Conservation (phyloP, 2,797 vertebrate species). For the Enteromius viviparus region DNA sequence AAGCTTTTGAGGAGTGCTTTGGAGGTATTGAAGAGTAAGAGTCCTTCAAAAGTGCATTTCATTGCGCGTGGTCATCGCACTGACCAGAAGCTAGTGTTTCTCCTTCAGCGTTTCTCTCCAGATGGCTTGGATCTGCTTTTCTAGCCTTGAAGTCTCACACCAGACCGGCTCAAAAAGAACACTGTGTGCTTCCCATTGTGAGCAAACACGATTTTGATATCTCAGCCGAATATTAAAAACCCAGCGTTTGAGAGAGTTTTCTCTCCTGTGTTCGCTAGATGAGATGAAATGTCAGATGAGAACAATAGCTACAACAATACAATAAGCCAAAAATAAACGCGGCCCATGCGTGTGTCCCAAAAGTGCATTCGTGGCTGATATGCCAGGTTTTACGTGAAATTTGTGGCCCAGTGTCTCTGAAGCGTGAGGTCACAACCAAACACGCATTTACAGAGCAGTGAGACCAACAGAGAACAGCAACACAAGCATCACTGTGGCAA, state of each 20-base stretch:
- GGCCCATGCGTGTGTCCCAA: not conserved
- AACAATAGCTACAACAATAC: slow-evolving; percentile 4
- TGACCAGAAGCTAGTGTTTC: slow-evolving; percentile 13
- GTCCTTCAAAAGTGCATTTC: slow-evolving; percentile 5
- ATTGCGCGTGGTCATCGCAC: not conserved
- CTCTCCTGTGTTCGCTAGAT: slow-evolving; percentile 9
- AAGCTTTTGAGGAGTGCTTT: slow-evolving; percentile 11
- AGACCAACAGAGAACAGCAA: slow-evolving; percentile 71
- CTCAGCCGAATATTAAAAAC: slow-evolving; percentile 29
- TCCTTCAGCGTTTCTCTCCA: not conserved
- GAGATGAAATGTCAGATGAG: slow-evolving; percentile 16
- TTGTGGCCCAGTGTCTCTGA: slow-evolving; percentile 25
- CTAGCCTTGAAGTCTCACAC: slow-evolving; percentile 1
- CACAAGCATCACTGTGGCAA: slow-evolving; percentile 71
- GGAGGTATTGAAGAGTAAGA: not conserved
- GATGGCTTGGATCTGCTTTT: slow-evolving; percentile 4
- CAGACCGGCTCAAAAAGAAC: not conserved
- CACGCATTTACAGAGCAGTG: slow-evolving; percentile 68
- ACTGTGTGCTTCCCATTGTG: not conserved
- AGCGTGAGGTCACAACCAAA: slow-evolving; percentile 33
- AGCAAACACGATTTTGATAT: not conserved
- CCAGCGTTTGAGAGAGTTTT: not conserved
- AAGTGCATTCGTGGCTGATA: not conserved
- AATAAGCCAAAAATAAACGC: slow-evolving; percentile 2
- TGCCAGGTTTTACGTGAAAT: not conserved